Evolutionary conservation across 2,113 vertebrate species (phyloP), one percentile per base, ranked within the genome.

Genomic region (Sterna hirundo): DNA sequence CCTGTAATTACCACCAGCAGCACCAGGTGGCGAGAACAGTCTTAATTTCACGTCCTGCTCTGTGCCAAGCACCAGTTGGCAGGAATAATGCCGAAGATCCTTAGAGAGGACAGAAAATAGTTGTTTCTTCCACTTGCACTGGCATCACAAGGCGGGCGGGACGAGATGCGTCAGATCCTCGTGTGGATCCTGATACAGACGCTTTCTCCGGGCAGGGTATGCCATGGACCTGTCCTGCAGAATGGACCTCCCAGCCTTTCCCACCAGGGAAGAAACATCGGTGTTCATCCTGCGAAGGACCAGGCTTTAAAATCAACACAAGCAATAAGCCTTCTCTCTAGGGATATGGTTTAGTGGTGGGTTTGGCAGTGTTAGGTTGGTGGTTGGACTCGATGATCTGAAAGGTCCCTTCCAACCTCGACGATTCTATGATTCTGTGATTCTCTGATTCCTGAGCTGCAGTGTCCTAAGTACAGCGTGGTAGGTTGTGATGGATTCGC

Each of bases 31-130:
- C 75, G 23, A 8, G 36, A 72, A 9, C 57, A 58, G 71, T 4
- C 95, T 12, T 30, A 6, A 0, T 36, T 57, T 77, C 23, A 2
- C 1, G 29, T 10, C 12, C 51, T 1, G 66, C 34, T 42, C 5
- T 0, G 47, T 6, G 54, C n/a, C 15, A 0, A 5, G 51, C 38
- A 1, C 23, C 78, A 1, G 42, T 1, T 3, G 47, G 44, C 70
- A 15, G 76, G 25, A 20, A 1, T 5, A 3, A 1, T 1, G n/a
- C 62, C 2, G 2, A 3, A 23, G 34, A 26, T 46, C 64, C 52
- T 15, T 7, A 2, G 20, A 30, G 14, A 10, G 77, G 8, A 17
- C 25, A 15, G 52, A 36, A 29, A 3, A 13, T 0, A 18, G 75
- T 10, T 38, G 60, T 26, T 64, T 8, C 51, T 42, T 5, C 38